Conservation (phyloP, 2,113 vertebrate genomes). For the Gymnobelideus leadbeateri region DNA sequence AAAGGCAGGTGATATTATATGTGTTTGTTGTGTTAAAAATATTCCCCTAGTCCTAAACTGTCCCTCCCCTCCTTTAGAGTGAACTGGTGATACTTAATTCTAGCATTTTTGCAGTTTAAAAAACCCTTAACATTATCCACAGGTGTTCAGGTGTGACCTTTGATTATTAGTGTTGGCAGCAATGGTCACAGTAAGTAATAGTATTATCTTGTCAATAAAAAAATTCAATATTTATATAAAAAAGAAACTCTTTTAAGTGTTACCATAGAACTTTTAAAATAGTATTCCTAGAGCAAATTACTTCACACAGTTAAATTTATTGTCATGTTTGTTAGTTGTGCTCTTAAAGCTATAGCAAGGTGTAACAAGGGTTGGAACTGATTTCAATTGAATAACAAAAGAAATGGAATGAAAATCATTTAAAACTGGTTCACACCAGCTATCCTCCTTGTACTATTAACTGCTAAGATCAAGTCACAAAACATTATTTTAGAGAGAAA, state of each 20-base stretch:
- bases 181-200: not conserved
- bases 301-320: constrained; percentile 13
- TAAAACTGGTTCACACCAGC: constrained; percentile 87
- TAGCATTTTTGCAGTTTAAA: not conserved
- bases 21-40: not conserved
- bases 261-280: not conserved
- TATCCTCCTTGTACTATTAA: constrained; percentile 87
- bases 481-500: constrained; percentile 90
- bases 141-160: not conserved
- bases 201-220: not conserved
- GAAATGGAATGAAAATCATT: constrained; percentile 82
- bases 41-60: not conserved
- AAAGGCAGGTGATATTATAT: no score
- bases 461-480: constrained; percentile 88
- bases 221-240: constrained; percentile 6
- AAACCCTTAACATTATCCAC: not conserved
- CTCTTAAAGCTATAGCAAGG: constrained; percentile 68
- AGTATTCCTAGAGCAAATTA: constrained; percentile 9
- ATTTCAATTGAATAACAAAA: constrained; percentile 79
- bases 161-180: not conserved
- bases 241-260: not conserved
- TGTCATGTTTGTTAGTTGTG: constrained; percentile 44
- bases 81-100: not conserved
- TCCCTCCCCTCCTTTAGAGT: not conserved
- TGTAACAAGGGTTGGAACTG: constrained; percentile 72